phyloP scores from a whole-genome alignment of 1,140 invertebrate genomes.

The Ceratoteleas bidentatus region DNA sequence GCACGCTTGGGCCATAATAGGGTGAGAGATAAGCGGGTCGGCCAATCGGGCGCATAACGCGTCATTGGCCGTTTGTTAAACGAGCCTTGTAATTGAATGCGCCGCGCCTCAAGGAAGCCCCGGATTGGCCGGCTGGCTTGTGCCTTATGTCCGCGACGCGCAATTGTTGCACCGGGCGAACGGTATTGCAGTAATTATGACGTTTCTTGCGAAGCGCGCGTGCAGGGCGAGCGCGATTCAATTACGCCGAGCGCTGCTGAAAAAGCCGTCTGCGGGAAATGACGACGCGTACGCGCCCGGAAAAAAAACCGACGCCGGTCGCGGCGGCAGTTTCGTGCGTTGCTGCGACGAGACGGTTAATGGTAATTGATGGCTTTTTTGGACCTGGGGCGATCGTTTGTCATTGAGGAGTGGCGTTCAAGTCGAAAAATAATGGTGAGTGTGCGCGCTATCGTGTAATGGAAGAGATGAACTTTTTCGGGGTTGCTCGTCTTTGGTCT shows the following conservation, averaged over 20 bases:
- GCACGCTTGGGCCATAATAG: constrained; percentile 56
- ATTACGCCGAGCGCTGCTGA: neutral
- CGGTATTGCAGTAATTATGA: constrained; percentile 36
- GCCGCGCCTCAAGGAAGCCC: constrained; percentile 48
- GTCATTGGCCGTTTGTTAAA: constrained; percentile 68
- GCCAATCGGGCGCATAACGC: constrained; percentile 65
- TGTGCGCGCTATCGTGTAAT: too few species aligned
- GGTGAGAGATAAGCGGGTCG: constrained; percentile 64
- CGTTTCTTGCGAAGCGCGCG: constrained; percentile 31
- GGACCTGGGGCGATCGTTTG: too few species aligned
- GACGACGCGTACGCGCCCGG: neutral
- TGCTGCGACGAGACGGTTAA: neutral
- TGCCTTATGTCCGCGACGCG: constrained; percentile 49
- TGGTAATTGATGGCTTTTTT: too few species aligned
- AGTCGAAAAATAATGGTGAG: too few species aligned
- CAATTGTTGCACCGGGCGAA: constrained; percentile 38
- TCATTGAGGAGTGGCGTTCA: too few species aligned
- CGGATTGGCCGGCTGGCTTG: constrained; percentile 54
- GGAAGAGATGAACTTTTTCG: too few species aligned
- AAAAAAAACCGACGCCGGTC: neutral
- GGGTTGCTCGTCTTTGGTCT: too few species aligned
- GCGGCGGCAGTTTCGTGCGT: neutral
- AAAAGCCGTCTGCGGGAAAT: constrained; percentile 12
- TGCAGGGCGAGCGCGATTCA: constrained; percentile 3
- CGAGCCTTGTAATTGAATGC: constrained; percentile 68